Percentiles rank a stretch among this genome's conserved stretches.
Evolutionary conservation across 2,888 invertebrate genomes (phyloP).

Genomic region (Elaeidobius kamerunicus): DNA sequence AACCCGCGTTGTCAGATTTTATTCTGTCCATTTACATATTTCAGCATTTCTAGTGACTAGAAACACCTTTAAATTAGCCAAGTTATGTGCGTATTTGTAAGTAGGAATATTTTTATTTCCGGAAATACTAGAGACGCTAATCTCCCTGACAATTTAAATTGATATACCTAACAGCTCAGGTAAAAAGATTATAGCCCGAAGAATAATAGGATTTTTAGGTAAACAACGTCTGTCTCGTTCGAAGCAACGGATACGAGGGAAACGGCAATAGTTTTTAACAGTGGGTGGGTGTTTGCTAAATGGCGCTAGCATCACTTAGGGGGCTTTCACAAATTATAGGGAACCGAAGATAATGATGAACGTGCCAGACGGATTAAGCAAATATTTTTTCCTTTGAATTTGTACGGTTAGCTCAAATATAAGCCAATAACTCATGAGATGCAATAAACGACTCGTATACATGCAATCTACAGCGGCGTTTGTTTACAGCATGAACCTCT

Average conservation of each 20-base stretch:
- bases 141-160: neutral
- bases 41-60: neutral
- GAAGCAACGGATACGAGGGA: neutral
- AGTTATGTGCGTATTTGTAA: neutral
- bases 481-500: slow-evolving; percentile 16
- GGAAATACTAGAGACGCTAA: neutral
- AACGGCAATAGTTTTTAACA: neutral
- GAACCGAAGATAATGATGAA: slow-evolving; percentile 14
- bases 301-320: slow-evolving; percentile 7
- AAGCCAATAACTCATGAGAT: no score
- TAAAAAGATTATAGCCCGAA: neutral
- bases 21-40: slow-evolving; percentile 23
- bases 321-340: slow-evolving; percentile 16
- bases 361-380: slow-evolving; percentile 14
- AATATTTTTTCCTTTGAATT: slow-evolving; percentile 15
- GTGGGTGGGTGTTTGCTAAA: slow-evolving; percentile 8
- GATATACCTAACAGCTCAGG: neutral
- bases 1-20: slow-evolving; percentile 21
- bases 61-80: neutral
- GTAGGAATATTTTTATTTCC: neutral
- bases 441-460: no score
- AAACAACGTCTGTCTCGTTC: neutral
- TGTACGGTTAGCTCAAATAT: no score
- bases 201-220: neutral
- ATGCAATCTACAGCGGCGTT: slow-evolving; percentile 14